Evolutionary conservation across 2,113 vertebrate species (phyloP).

Genomic region (Neolamprologus modestus): DNA sequence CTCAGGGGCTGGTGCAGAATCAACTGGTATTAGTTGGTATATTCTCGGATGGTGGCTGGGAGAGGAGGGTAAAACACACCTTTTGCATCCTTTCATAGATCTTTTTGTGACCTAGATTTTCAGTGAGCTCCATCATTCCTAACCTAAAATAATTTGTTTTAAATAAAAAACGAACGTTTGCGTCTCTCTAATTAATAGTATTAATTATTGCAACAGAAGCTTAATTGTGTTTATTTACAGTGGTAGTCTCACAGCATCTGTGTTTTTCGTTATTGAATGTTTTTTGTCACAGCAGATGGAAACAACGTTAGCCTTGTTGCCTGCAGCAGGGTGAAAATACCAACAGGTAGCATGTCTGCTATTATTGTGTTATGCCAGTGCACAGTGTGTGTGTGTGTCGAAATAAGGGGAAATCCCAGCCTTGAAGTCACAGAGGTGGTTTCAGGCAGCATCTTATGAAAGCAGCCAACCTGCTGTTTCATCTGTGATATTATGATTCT

Average conservation of each 20-base stretch:
- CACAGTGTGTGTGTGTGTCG: not conserved
- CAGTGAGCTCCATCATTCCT: not conserved
- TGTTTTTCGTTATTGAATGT: not conserved
- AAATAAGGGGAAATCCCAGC: not conserved
- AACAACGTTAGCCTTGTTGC: not conserved
- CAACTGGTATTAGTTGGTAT: not conserved
- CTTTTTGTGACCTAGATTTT: not conserved
- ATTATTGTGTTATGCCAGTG: not conserved
- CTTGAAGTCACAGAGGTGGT: not conserved
- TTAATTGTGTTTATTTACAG: not conserved
- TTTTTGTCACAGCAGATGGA: not conserved
- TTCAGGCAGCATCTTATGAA: not conserved
- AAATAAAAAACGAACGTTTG: not conserved
- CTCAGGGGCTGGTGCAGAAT: not conserved
- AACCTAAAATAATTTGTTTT: not conserved
- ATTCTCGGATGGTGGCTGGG: not conserved
- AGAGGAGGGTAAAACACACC: not conserved
- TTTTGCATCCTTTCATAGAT: not conserved
- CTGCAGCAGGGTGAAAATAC: not conserved
- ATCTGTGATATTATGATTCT: not conserved
- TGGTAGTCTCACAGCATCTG: not conserved
- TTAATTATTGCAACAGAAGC: not conserved
- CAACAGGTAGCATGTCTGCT: not conserved
- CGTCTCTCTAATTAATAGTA: not conserved
- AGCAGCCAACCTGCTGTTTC: not conserved